Evolutionary conservation across 2,888 invertebrate species (phyloP).

Genomic region (Operophtera brumata): DNA sequence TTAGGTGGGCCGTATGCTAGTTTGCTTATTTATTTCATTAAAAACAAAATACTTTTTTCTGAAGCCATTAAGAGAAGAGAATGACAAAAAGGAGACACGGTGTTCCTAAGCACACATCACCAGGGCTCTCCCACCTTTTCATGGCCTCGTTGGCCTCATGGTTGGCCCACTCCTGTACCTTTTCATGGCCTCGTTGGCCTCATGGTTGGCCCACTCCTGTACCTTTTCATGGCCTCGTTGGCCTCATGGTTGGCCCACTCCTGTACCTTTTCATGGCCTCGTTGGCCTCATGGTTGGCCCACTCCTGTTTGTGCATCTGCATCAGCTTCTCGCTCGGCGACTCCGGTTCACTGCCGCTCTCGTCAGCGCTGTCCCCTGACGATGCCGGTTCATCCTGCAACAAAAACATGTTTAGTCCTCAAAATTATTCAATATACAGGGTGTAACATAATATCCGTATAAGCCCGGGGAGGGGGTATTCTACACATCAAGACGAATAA

Average conservation of each 20-base stretch:
- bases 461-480: too few species aligned
- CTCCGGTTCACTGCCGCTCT: constrained; percentile 76
- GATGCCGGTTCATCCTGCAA: constrained; percentile 73
- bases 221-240: too few species aligned
- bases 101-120: too few species aligned
- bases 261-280: constrained; percentile 55
- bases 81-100: too few species aligned
- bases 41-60: too few species aligned
- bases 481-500: too few species aligned
- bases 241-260: constrained; percentile 54
- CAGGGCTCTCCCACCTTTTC: constrained; percentile 49
- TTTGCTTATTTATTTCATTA: too few species aligned
- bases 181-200: constrained; percentile 46
- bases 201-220: constrained; percentile 55
- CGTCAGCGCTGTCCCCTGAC: constrained; percentile 76
- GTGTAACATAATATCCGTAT: too few species aligned
- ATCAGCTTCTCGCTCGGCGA: constrained; percentile 69
- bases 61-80: too few species aligned
- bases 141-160: constrained; percentile 43
- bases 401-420: constrained; percentile 11
- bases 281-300: constrained; percentile 45
- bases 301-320: constrained; percentile 59
- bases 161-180: constrained; percentile 57
- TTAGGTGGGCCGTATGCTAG: too few species aligned
- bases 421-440: too few species aligned